A percentile compares a stretch with the other conserved stretches of the same genome.
phyloP scores from a whole-genome alignment of 2,797 vertebrate species.

The Limosa lapponica region DNA sequence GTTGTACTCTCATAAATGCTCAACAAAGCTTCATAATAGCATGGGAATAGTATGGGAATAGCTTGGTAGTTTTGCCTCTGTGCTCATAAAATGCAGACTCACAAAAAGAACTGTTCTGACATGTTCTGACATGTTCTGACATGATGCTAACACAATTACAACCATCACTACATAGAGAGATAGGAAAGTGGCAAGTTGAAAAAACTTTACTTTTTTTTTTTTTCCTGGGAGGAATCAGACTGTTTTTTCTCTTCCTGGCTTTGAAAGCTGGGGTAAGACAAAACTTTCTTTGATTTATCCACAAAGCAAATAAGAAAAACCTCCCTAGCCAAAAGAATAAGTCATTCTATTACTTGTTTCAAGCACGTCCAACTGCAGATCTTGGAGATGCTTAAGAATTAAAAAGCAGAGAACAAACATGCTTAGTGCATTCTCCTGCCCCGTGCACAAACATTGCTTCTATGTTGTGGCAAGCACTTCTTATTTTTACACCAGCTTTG shows the following conservation, averaged over 20 bases:
- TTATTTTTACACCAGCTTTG: background rate
- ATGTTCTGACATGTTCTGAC: slow-evolving; percentile 8
- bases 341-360: background rate
- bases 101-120: background rate
- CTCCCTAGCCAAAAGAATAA: background rate
- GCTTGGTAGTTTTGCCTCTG: background rate
- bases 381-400: background rate
- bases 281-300: background rate
- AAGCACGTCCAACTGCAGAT: background rate
- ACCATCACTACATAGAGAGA: background rate
- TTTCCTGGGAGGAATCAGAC: background rate
- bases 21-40: background rate
- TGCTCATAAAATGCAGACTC: background rate
- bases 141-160: background rate
- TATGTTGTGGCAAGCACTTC: background rate
- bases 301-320: background rate
- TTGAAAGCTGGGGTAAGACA: background rate
- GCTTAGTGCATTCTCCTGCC: background rate
- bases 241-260: background rate
- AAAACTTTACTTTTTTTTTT: background rate
- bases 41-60: background rate
- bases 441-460: background rate
- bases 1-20: background rate
- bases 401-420: background rate
- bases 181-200: background rate